A percentile compares a stretch with the other conserved stretches of the same genome.
phyloP scores from a whole-genome alignment of 1,140 invertebrate species.

The Periplaneta americana region DNA sequence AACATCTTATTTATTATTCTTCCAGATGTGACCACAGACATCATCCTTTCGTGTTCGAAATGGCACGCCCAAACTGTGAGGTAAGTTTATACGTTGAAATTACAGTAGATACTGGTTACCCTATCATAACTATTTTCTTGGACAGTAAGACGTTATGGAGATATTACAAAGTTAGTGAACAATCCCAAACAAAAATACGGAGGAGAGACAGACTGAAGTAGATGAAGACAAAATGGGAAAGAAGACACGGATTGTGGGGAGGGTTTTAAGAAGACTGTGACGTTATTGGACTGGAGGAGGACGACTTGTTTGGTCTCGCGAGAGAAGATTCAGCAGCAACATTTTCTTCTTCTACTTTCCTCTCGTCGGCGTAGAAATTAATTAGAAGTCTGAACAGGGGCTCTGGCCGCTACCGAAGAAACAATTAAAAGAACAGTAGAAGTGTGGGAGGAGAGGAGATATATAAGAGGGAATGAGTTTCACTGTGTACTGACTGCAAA shows the following conservation, averaged over 20 bases:
- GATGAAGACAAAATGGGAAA: neutral
- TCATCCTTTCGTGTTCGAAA: too few relatives aligned
- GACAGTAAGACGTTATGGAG: neutral
- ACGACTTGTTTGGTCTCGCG: neutral
- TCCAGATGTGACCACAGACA: too few relatives aligned
- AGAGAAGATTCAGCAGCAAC: neutral
- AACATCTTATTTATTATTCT: too few relatives aligned
- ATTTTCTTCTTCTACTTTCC: neutral
- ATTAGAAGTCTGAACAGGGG: neutral
- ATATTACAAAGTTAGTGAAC: neutral
- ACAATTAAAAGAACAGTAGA: neutral
- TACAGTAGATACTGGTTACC: too few relatives aligned
- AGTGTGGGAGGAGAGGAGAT: too few relatives aligned
- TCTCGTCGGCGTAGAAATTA: neutral
- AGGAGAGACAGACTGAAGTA: neutral
- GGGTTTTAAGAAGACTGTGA: neutral
- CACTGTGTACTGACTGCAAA: too few relatives aligned
- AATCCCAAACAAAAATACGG: neutral
- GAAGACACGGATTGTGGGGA: neutral
- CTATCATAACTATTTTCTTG: neutral
- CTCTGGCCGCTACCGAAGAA: neutral
- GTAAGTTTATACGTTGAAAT: too few relatives aligned
- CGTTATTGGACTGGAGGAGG: neutral
- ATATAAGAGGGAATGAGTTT: neutral
- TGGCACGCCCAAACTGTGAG: too few relatives aligned